Conservation (phyloP, 1,140 invertebrate genomes). For the Drosophila dunni region DNA sequence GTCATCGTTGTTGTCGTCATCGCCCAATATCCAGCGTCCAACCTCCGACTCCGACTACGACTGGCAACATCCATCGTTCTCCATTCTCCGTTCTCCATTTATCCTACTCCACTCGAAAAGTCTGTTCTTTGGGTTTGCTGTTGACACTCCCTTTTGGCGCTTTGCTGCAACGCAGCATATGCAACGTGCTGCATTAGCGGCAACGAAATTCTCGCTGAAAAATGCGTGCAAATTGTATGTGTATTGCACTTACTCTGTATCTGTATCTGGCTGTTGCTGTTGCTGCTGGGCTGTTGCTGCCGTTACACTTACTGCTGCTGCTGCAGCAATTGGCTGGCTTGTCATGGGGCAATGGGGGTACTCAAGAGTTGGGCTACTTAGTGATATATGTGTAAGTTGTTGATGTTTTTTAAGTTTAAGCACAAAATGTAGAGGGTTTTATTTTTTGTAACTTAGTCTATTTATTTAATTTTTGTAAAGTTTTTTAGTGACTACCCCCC, state of each 20-base stretch:
- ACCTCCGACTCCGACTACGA: conserved; percentile 17
- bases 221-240: conserved; percentile 54
- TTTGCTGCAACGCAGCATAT: conserved; percentile 63
- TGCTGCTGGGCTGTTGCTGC: conserved; percentile 23
- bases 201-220: conserved; percentile 46
- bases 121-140: conserved; percentile 13
- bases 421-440: too few species aligned
- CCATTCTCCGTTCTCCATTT: conserved; percentile 28
- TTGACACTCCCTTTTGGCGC: conserved; percentile 73
- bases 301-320: conserved; percentile 9
- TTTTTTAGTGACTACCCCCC: conserved; percentile 38
- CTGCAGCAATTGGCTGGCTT: conserved; percentile 13
- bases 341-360: conserved; percentile 18
- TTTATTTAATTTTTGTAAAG: too few species aligned
- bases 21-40: conserved; percentile 32
- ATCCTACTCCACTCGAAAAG: conserved; percentile 1
- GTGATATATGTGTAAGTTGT: too few species aligned
- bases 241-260: conserved; percentile 31
- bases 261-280: conserved; percentile 4
- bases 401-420: too few species aligned
- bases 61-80: conserved; percentile 11
- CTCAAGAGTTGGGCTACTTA: neutral
- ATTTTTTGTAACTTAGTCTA: too few species aligned
- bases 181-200: conserved; percentile 55
- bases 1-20: conserved; percentile 33